Evolutionary conservation across 1,140 invertebrate genomes (phyloP).

Genomic region (Galendromus occidentalis): DNA sequence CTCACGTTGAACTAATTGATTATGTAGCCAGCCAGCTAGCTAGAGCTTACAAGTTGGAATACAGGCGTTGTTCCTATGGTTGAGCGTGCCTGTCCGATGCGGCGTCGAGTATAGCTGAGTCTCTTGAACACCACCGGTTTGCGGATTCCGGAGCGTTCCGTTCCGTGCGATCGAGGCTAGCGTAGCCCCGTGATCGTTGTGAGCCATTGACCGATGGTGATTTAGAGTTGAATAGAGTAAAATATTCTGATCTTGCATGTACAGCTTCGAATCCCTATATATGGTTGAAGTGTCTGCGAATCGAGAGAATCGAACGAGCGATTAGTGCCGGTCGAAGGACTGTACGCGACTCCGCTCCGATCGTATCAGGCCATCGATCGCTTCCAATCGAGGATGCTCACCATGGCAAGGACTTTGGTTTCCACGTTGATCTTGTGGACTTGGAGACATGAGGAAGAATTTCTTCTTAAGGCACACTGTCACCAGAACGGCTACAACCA

Average conservation of each 20-base stretch:
- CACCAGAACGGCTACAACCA: neutral
- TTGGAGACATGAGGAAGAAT: neutral
- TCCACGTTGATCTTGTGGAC: constrained; percentile 4
- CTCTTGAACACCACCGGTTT: neutral
- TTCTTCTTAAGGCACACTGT: constrained; percentile 9
- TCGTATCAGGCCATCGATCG: too few species aligned
- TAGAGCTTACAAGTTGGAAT: neutral
- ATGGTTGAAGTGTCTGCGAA: constrained; percentile 2
- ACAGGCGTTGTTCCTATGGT: neutral
- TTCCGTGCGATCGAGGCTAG: neutral
- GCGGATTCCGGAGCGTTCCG: neutral
- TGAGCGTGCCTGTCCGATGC: constrained; percentile 5
- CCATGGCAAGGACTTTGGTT: constrained; percentile 2
- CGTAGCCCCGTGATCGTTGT: neutral
- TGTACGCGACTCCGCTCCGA: neutral
- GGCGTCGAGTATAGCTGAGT: constrained; percentile 7
- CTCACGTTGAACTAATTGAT: neutral
- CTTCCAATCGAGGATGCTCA: neutral
- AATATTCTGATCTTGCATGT: constrained; percentile 8
- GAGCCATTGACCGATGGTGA: neutral
- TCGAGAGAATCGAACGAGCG: neutral
- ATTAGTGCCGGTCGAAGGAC: neutral
- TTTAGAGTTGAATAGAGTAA: constrained; percentile 7
- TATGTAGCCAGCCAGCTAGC: neutral
- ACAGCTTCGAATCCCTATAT: constrained; percentile 5